These are phyloP conservation scores for Limnephilus rhombicus DNA, from an alignment of 2,888 invertebrate genomes.

Conservation along the genomic window DNA sequence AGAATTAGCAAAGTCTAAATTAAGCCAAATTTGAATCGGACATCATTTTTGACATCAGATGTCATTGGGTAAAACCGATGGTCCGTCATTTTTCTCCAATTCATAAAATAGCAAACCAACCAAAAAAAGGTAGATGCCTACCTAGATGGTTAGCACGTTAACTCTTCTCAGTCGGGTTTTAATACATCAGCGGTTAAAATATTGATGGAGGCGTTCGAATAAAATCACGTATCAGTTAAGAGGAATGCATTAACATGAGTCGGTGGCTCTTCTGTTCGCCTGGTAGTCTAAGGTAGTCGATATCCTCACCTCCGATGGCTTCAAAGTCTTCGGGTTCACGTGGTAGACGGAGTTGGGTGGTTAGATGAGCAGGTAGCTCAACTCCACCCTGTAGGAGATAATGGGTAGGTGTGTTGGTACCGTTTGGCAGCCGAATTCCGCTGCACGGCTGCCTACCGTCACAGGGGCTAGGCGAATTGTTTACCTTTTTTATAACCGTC, in stretches of 20 bases:
- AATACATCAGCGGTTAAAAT: slow-evolving; percentile 11
- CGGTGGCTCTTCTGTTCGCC: slow-evolving; percentile 50
- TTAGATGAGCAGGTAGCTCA: background rate
- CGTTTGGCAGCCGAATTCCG: slow-evolving; percentile 49
- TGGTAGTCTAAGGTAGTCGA: slow-evolving; percentile 1
- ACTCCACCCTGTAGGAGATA: background rate
- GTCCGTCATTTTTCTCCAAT: too few species aligned
- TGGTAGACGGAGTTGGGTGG: background rate
- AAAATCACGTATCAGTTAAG: slow-evolving; percentile 61
- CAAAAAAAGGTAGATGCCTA: background rate
- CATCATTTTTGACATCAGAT: too few species aligned
- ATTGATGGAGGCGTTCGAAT: slow-evolving; percentile 54
- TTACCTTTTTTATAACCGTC: slow-evolving; percentile 12
- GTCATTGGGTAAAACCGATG: too few species aligned
- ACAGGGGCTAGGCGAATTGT: slow-evolving; percentile 33
- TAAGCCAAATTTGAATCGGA: too few species aligned
- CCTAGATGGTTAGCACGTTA: background rate
- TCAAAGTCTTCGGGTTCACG: background rate
- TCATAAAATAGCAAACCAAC: background rate
- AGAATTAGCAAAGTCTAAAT: too few species aligned
- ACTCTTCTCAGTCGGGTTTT: background rate
- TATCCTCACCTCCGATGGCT: background rate
- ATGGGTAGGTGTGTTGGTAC: background rate
- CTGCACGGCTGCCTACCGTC: slow-evolving; percentile 26
- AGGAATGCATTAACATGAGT: slow-evolving; percentile 58